Evolutionary conservation across 1,140 invertebrate genomes (phyloP).

Genomic region (Hyles vespertilio): DNA sequence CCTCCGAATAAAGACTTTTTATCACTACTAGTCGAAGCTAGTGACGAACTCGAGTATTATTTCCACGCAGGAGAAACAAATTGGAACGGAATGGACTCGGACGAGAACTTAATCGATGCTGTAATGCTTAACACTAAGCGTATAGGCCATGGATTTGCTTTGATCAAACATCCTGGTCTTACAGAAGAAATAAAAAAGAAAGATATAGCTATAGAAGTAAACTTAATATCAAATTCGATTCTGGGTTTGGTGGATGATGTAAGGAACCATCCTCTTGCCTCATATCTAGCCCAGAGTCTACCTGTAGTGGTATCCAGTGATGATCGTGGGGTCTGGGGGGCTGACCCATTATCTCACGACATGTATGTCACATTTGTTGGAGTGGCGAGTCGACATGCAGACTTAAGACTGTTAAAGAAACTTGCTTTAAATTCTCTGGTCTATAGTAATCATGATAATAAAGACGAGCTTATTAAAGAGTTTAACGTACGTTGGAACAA

Average conservation of each 20-base stretch:
- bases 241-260: constrained; percentile 85
- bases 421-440: constrained; percentile 86
- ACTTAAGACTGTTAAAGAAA: constrained; percentile 86
- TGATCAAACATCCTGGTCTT: constrained; percentile 85
- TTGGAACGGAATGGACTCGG: constrained; percentile 79
- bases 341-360: constrained; percentile 84
- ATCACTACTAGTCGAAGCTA: constrained; percentile 71
- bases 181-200: constrained; percentile 78
- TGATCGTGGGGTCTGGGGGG: constrained; percentile 87
- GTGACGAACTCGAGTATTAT: constrained; percentile 79
- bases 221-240: constrained; percentile 88
- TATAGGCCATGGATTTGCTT: constrained; percentile 80
- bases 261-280: constrained; percentile 86
- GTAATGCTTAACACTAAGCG: constrained; percentile 84
- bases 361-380: constrained; percentile 89
- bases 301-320: constrained; percentile 82
- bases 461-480: constrained; percentile 53
- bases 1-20: constrained; percentile 79
- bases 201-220: constrained; percentile 87
- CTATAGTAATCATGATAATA: constrained; percentile 74
- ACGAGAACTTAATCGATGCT: constrained; percentile 88
- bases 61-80: constrained; percentile 91
- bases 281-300: constrained; percentile 79
- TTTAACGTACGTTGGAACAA: constrained; percentile 61
- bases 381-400: constrained; percentile 82